phyloP scores from a whole-genome alignment of 2,888 invertebrate genomes.

The Stenolophus ochropezus region DNA sequence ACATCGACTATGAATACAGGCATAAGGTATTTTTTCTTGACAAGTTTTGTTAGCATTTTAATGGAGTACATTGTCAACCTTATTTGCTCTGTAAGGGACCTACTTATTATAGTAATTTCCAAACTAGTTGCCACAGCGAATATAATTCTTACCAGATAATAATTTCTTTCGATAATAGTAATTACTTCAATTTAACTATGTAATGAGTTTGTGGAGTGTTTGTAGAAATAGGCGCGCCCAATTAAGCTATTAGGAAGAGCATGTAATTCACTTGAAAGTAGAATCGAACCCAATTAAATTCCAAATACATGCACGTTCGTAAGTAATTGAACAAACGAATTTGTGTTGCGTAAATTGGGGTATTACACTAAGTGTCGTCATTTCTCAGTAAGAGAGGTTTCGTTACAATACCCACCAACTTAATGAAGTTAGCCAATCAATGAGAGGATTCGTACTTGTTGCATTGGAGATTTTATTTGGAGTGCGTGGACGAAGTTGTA shows the following conservation, averaged over 20 bases:
- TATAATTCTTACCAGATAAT: too few species aligned
- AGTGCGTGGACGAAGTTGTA: neutral
- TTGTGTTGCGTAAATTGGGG: slow-evolving; percentile 28
- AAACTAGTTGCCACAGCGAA: too few species aligned
- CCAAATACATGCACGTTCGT: slow-evolving; percentile 11
- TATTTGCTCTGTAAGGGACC: too few species aligned
- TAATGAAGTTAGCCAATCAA: slow-evolving; percentile 26
- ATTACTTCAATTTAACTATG: too few species aligned
- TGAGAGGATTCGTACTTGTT: neutral
- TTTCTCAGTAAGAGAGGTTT: slow-evolving; percentile 10
- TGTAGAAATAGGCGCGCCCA: neutral
- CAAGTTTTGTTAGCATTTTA: too few species aligned
- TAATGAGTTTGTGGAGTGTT: neutral
- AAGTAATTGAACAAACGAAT: slow-evolving; percentile 18
- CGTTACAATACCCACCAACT: neutral
- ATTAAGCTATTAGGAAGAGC: slow-evolving; percentile 1
- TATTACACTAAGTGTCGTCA: slow-evolving; percentile 20
- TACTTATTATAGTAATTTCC: too few species aligned
- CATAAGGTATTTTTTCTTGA: too few species aligned
- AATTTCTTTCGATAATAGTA: neutral
- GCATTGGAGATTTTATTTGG: slow-evolving; percentile 26
- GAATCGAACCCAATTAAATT: slow-evolving; percentile 26
- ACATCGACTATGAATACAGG: too few species aligned
- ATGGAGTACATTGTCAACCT: too few species aligned
- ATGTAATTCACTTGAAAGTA: slow-evolving; percentile 18